Percentiles rank a stretch among this genome's conserved stretches.
Conservation (phyloP, 2,113 vertebrate species). For the Drymodes brunneopygia region DNA sequence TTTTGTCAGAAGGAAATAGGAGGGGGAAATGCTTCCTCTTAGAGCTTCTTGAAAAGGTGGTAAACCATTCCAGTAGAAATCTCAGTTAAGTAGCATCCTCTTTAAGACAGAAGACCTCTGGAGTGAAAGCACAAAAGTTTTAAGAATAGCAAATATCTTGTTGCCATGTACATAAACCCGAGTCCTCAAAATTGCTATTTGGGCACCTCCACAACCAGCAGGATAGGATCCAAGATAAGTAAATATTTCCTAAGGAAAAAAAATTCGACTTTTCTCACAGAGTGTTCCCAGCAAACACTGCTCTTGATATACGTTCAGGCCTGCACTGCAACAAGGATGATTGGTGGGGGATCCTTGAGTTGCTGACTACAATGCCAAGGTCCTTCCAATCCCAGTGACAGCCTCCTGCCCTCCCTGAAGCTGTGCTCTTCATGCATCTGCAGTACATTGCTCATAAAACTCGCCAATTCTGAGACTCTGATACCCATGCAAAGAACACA, state of each 20-base stretch:
- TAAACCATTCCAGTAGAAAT: neutral
- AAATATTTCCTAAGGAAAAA: neutral
- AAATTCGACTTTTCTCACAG: neutral
- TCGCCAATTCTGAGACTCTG: neutral
- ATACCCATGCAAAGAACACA: neutral
- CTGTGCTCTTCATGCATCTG: rapidly evolving
- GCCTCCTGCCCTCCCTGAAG: neutral
- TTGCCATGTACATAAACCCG: neutral
- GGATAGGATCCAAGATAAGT: neutral
- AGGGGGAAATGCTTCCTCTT: neutral
- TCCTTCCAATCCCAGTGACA: neutral
- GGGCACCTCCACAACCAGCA: neutral
- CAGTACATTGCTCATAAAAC: neutral
- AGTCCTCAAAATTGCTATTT: neutral
- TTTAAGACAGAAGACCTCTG: neutral
- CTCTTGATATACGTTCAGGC: neutral
- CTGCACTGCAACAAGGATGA: neutral
- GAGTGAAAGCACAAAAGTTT: neutral
- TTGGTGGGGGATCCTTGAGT: neutral
- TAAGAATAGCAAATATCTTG: neutral
- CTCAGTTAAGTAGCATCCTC: neutral
- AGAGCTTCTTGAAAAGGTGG: neutral
- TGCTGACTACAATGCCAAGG: neutral
- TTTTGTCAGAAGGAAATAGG: neutral
- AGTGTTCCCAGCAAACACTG: neutral